Conservation (phyloP, 2,888 invertebrate genomes). For the Tenthredo livida region DNA sequence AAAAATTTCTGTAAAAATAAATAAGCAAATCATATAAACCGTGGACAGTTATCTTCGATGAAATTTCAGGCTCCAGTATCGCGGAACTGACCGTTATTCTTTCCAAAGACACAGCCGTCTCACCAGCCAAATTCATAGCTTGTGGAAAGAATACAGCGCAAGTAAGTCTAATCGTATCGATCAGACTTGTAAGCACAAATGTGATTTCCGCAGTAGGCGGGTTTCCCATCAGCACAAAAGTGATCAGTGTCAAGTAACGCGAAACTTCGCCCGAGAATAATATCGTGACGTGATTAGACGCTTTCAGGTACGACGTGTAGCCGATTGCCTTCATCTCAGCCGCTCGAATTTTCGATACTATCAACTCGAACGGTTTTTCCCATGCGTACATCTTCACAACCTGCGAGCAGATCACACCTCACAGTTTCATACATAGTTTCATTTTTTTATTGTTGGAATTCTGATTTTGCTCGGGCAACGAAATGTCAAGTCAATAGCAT, state of each 20-base stretch:
- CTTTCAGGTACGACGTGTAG: constrained; percentile 80
- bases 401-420: constrained; percentile 75
- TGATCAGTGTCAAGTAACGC: constrained; percentile 84
- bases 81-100: constrained; percentile 78
- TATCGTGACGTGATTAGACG: constrained; percentile 85
- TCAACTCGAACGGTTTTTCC: constrained; percentile 93
- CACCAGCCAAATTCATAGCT: constrained; percentile 78
- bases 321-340: constrained; percentile 83
- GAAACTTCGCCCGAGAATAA: constrained; percentile 87
- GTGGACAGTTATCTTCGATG: background rate
- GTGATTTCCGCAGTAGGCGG: constrained; percentile 75
- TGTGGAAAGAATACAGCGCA: constrained; percentile 83
- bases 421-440: no score
- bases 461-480: no score
- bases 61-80: background rate
- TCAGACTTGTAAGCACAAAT: constrained; percentile 82
- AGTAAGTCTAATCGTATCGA: constrained; percentile 82
- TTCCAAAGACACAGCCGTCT: constrained; percentile 81
- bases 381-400: constrained; percentile 99
- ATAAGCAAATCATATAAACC: background rate
- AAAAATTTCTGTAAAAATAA: constrained; percentile 66
- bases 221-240: constrained; percentile 78
- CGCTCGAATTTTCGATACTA: constrained; percentile 88
- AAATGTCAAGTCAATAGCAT: no score
- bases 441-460: no score